Evolutionary conservation across 1,140 invertebrate genomes (phyloP).

Genomic region (Cardiocondyla obscurior): DNA sequence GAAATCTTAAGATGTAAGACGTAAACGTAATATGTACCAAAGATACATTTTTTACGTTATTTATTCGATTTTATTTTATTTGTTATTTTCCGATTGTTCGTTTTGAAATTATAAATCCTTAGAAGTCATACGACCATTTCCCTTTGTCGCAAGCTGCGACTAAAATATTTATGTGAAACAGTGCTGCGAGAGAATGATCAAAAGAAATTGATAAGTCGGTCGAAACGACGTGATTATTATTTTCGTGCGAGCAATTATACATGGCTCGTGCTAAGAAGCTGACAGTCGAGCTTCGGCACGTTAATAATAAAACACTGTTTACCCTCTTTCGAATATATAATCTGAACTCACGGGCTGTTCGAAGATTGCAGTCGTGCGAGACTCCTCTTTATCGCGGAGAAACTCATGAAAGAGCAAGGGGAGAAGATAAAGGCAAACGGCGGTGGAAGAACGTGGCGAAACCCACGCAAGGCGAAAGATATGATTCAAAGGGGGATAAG

Average conservation of each 20-base stretch:
- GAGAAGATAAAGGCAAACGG: background rate
- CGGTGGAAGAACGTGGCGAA: background rate
- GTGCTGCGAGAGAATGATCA: background rate
- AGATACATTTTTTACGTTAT: background rate
- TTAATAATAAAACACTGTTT: conserved; percentile 55
- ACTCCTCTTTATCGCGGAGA: conserved; percentile 28
- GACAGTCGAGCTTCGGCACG: background rate
- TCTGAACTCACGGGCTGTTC: background rate
- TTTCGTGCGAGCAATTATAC: conserved; percentile 20
- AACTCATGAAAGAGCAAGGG: background rate
- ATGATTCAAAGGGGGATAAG: conserved; percentile 8
- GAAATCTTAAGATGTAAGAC: conserved; percentile 21
- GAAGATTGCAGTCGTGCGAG: background rate
- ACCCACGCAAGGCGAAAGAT: background rate
- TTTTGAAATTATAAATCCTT: background rate
- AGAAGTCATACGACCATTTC: background rate
- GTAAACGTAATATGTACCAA: background rate
- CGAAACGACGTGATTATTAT: conserved; percentile 14
- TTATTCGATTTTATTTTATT: background rate
- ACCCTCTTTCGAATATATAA: background rate
- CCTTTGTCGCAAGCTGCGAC: background rate
- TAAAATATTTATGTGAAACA: conserved; percentile 18
- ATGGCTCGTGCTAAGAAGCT: conserved; percentile 1
- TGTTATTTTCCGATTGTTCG: background rate
- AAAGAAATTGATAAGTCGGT: conserved; percentile 13